Conservation (phyloP, 2,888 invertebrate genomes). For the Polymixis flavicincta region DNA sequence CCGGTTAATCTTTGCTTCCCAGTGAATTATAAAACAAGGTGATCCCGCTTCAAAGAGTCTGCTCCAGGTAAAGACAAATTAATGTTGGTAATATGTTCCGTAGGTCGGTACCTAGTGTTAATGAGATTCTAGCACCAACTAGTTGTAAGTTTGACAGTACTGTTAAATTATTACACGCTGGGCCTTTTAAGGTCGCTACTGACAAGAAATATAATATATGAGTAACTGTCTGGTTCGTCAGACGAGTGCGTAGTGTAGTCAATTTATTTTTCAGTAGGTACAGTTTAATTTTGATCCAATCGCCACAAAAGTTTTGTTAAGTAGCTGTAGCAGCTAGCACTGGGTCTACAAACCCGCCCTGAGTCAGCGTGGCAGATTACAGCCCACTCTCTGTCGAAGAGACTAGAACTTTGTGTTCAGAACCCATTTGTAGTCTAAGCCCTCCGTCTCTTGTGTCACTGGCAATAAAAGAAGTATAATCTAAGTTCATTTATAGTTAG, state of each 20-base stretch:
- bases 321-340: no score
- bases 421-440: neutral
- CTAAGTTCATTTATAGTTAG: neutral
- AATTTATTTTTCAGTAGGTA: neutral
- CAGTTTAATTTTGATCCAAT: neutral
- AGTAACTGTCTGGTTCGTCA: neutral
- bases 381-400: no score
- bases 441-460: neutral
- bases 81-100: neutral
- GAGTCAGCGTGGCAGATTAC: no score
- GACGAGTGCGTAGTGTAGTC: neutral
- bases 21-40: slow-evolving; percentile 39
- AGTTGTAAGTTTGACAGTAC: slow-evolving; percentile 12
- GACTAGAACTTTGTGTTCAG: neutral
- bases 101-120: neutral
- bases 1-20: slow-evolving; percentile 41
- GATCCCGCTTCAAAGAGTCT: slow-evolving; percentile 20
- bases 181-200: neutral
- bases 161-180: neutral
- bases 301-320: neutral
- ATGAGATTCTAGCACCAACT: neutral
- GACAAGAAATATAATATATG: neutral
- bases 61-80: slow-evolving; percentile 14
- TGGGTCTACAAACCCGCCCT: no score
- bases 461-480: neutral